Evolutionary conservation across 2,113 vertebrate species (phyloP).

Genomic region (Rostratula benghalensis): DNA sequence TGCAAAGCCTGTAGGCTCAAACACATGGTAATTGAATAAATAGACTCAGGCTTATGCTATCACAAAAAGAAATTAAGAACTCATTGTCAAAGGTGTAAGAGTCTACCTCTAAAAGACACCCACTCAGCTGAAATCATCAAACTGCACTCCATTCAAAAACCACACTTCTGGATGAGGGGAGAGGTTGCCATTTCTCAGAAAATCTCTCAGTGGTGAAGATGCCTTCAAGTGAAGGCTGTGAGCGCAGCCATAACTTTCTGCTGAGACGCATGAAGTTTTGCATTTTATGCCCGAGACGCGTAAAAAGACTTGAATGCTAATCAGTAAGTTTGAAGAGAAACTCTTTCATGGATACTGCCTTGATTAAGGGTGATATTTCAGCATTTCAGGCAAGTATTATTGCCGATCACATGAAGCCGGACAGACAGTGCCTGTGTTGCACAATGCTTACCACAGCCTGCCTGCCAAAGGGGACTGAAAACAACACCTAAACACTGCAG

Average conservation of each 20-base stretch:
- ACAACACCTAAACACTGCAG: not conserved
- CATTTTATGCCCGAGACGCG: too few relatives aligned
- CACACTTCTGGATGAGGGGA: not conserved
- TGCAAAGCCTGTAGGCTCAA: slow-evolving; percentile 42
- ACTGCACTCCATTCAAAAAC: slow-evolving; percentile 15
- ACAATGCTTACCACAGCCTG: not conserved
- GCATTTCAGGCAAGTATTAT: not conserved
- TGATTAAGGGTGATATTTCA: not conserved
- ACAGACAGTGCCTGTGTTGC: not conserved
- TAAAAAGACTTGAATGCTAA: not conserved
- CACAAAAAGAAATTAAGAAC: slow-evolving; percentile 54
- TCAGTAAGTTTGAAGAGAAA: not conserved
- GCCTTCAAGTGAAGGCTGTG: not conserved
- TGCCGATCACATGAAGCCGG: not conserved
- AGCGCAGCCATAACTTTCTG: not conserved
- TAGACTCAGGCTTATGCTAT: slow-evolving; percentile 29
- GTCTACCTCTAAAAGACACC: not conserved
- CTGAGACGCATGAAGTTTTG: not conserved
- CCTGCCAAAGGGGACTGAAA: not conserved
- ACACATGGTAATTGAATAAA: slow-evolving; percentile 54
- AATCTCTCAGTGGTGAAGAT: not conserved
- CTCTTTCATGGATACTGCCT: not conserved
- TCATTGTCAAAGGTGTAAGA: slow-evolving; percentile 11
- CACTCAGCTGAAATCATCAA: slow-evolving; percentile 13
- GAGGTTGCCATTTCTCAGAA: not conserved